Evolutionary conservation across 2,888 invertebrate genomes (phyloP).

Genomic region (Hypercompe scribonia): DNA sequence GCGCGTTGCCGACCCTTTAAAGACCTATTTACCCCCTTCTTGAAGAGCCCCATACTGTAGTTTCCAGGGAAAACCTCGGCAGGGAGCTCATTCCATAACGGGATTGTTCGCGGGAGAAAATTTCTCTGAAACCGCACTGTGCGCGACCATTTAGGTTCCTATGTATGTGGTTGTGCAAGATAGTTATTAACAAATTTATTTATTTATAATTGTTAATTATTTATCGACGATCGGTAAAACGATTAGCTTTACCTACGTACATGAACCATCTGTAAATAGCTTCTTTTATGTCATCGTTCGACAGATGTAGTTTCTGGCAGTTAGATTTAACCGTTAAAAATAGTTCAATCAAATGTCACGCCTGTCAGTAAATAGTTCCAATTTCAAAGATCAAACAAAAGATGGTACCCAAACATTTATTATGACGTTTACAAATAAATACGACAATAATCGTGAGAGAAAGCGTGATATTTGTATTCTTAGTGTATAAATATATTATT

Average conservation of each 20-base stretch:
- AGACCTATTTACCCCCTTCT: too few species aligned
- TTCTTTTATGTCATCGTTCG: slow-evolving; percentile 47
- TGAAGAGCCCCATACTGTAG: too few species aligned
- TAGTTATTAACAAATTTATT: neutral
- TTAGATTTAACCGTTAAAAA: slow-evolving; percentile 67
- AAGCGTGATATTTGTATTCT: slow-evolving; percentile 49
- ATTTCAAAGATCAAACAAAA: slow-evolving; percentile 79
- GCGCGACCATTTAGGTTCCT: too few species aligned
- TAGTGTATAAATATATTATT: slow-evolving; percentile 46
- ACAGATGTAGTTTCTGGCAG: slow-evolving; percentile 48
- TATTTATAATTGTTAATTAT: too few species aligned
- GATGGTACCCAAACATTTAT: slow-evolving; percentile 65
- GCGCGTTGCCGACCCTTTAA: too few species aligned
- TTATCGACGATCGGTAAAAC: too few species aligned
- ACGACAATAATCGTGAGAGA: slow-evolving; percentile 58
- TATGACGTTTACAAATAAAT: slow-evolving; percentile 74
- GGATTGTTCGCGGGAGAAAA: too few species aligned
- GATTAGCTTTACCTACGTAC: neutral
- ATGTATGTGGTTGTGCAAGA: neutral
- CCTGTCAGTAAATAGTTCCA: slow-evolving; percentile 71
- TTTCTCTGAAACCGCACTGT: too few species aligned
- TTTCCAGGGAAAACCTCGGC: too few species aligned
- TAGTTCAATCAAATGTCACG: slow-evolving; percentile 74
- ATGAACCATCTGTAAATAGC: slow-evolving; percentile 21
- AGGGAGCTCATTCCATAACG: too few species aligned